These are phyloP conservation scores for Tuta absoluta DNA, from an alignment of 2,888 invertebrate genomes.

Conservation along the genomic window DNA sequence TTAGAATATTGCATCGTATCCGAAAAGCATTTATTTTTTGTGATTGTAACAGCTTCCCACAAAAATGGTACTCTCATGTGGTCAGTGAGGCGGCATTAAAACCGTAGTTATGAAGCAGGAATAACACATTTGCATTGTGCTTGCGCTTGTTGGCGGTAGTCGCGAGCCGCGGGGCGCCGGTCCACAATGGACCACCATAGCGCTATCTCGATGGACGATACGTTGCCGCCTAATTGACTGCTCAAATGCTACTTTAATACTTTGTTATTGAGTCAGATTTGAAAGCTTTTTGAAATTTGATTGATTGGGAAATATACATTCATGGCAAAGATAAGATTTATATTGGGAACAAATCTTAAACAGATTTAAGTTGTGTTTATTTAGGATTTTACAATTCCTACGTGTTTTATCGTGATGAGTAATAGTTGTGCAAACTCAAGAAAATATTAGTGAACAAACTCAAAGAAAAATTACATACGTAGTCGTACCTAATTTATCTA, in stretches of 20 bases:
- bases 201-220: slow-evolving; percentile 78
- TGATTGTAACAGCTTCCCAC: slow-evolving; percentile 62
- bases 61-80: slow-evolving; percentile 60
- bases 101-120: slow-evolving; percentile 74
- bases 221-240: slow-evolving; percentile 78
- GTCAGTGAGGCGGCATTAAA: slow-evolving; percentile 71
- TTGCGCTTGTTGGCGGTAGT: slow-evolving; percentile 53
- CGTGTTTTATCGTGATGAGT: no score
- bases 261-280: slow-evolving; percentile 65
- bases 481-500: no score
- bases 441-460: no score
- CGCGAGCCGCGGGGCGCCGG: slow-evolving; percentile 61
- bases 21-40: slow-evolving; percentile 29
- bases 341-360: neutral
- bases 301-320: slow-evolving; percentile 40
- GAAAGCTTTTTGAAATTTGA: slow-evolving; percentile 39
- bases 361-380: no score
- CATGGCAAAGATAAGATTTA: slow-evolving; percentile 37
- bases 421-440: no score
- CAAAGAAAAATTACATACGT: no score
- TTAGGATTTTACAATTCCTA: no score
- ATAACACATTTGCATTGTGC: slow-evolving; percentile 68
- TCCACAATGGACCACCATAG: slow-evolving; percentile 78
- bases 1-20: slow-evolving; percentile 14
- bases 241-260: slow-evolving; percentile 78